Evolutionary conservation across 2,113 vertebrate genomes (phyloP).

Genomic region (Coreoperca whiteheadi): DNA sequence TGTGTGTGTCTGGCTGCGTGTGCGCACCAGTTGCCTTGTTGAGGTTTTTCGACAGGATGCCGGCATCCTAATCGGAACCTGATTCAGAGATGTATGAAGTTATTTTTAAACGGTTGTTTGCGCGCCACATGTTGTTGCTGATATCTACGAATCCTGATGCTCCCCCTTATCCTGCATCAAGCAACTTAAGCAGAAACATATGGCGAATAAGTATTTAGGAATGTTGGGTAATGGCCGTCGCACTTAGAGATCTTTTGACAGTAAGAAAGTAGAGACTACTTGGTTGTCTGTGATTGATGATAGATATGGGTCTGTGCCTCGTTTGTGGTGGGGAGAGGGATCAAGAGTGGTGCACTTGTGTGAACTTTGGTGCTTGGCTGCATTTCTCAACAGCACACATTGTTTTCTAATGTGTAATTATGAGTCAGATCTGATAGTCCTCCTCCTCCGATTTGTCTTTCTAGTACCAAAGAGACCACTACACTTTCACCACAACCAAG

Average conservation of each 20-base stretch:
- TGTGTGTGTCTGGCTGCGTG: slow-evolving; percentile 11
- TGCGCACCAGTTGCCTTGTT: slow-evolving; percentile 52
- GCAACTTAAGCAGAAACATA: background rate
- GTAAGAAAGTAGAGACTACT: background rate
- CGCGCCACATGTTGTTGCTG: slow-evolving; percentile 49
- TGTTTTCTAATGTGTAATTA: slow-evolving; percentile 50
- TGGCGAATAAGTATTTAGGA: background rate
- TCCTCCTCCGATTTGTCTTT: slow-evolving; percentile 30
- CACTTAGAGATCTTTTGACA: background rate
- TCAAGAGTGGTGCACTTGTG: background rate
- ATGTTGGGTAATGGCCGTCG: background rate
- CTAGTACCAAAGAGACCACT: background rate
- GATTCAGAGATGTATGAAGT: slow-evolving; percentile 50
- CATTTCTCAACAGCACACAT: slow-evolving; percentile 38
- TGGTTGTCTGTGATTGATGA: slow-evolving; percentile 14
- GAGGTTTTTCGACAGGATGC: slow-evolving; percentile 68
- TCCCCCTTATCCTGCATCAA: background rate
- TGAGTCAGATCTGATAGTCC: slow-evolving; percentile 50
- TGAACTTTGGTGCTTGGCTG: slow-evolving; percentile 28
- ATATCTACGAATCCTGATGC: slow-evolving; percentile 38
- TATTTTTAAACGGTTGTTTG: slow-evolving; percentile 68
- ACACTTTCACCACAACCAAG: background rate
- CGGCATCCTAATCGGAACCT: slow-evolving; percentile 63
- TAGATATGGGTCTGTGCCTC: background rate
- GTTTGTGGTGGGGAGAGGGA: background rate